A percentile compares a stretch with the other conserved stretches of the same genome.
These are phyloP conservation scores for Cololabis saira DNA, from an alignment of 2,113 vertebrate species.

Conservation along the genomic window DNA sequence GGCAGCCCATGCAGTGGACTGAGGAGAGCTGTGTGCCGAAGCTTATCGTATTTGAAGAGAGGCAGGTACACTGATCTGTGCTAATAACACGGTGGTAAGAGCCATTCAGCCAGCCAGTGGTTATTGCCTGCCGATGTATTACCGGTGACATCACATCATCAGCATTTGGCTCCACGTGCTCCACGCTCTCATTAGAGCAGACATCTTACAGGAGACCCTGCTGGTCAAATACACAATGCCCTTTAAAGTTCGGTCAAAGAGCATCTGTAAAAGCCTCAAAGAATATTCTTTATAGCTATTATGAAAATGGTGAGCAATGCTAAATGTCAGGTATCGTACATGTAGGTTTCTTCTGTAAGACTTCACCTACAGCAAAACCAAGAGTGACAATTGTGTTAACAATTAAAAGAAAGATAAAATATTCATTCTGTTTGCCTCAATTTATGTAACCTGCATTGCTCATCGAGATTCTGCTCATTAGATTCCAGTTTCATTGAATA, in stretches of 20 bases:
- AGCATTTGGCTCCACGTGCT: constrained; percentile 43
- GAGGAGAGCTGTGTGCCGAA: constrained; percentile 46
- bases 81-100: constrained; percentile 59
- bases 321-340: constrained; percentile 8
- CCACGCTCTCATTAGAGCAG: constrained; percentile 57
- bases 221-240: constrained; percentile 47
- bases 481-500: constrained; percentile 6
- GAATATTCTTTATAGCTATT: constrained; percentile 23
- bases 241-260: constrained; percentile 56
- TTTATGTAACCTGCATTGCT: constrained; percentile 8
- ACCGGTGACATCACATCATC: constrained; percentile 67
- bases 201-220: constrained; percentile 50
- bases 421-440: constrained; percentile 24
- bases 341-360: neutral
- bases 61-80: constrained; percentile 67
- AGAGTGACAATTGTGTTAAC: constrained; percentile 1
- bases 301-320: constrained; percentile 1
- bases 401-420: constrained; percentile 26
- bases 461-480: constrained; percentile 19
- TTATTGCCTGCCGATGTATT: constrained; percentile 55
- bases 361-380: neutral
- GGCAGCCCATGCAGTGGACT: constrained; percentile 21
- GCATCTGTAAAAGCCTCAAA: constrained; percentile 22
- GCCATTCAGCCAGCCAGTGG: constrained; percentile 46
- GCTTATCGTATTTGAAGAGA: constrained; percentile 61